phyloP scores from a whole-genome alignment of 2,888 invertebrate species.

The Aleiodes testaceus region DNA sequence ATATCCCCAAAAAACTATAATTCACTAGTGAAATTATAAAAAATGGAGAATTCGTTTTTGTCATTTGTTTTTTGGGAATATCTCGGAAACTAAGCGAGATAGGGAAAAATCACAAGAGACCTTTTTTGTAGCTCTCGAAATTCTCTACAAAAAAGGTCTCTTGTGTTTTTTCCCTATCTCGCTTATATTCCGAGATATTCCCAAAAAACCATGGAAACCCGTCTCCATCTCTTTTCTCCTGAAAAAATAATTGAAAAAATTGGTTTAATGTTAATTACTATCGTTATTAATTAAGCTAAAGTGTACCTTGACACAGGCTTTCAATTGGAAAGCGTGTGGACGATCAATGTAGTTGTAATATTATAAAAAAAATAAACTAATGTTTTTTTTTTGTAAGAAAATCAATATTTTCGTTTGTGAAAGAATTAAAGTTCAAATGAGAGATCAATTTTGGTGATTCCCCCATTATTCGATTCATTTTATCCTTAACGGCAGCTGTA shows the following conservation, averaged over 20 bases:
- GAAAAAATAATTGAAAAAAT: conserved; percentile 17
- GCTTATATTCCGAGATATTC: too few species aligned
- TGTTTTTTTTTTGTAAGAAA: conserved; percentile 47
- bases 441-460: conserved; percentile 18
- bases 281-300: conserved; percentile 44
- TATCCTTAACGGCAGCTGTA: conserved; percentile 46
- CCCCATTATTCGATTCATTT: background rate
- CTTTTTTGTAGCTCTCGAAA: too few species aligned
- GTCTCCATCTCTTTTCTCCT: background rate
- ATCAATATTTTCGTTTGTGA: conserved; percentile 46
- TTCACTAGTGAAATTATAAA: too few species aligned
- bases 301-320: conserved; percentile 40
- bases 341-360: conserved; percentile 42
- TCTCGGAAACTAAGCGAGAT: too few species aligned
- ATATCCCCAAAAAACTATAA: too few species aligned
- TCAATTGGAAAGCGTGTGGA: conserved; percentile 22
- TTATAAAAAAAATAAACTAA: conserved; percentile 45
- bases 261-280: conserved; percentile 57
- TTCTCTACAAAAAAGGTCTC: too few species aligned
- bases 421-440: background rate
- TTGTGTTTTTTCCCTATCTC: too few species aligned
- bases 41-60: too few species aligned
- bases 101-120: too few species aligned
- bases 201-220: background rate
- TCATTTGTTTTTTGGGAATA: too few species aligned